Evolutionary conservation across 2,113 vertebrate genomes (phyloP), one percentile per base, ranked within the genome.

Genomic region (Lota lota): DNA sequence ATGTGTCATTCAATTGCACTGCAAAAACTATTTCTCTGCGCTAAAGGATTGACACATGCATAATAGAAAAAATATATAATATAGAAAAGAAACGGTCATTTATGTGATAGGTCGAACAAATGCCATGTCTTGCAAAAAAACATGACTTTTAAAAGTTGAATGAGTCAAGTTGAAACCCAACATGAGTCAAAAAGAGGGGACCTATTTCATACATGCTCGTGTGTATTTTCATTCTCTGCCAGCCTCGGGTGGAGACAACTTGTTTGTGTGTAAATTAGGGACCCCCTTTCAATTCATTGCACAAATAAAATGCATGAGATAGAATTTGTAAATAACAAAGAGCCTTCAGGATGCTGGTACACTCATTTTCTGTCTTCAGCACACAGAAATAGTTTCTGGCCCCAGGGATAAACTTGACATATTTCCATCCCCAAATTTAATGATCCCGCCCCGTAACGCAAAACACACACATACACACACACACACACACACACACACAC

Each of bases 351-450:
- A 76, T 73, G 74, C 75, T 50, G 68, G 65, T 17, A 19, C 61
- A 77, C 75, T 76, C 53, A 74, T 54, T 74, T 76, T 58, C 60
- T 72, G 64, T 73, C 72, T 80, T 77, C 57, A 77, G 79, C 64
- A 70, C 73, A 84, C 70, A 74, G 63, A 78, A 85, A 85, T 74
- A 81, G 85, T 79, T 10, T 59, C 69, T 75, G 61, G 75, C 80
- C 81, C 64, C 69, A 53, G 79, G 88, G 85, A 82, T 76, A 78
- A 81, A 85, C 75, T 79, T 85, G 77, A 85, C 82, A 81, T 77
- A 81, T 90, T 85, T 86, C 70, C 72, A 86, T 87, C 75, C 83
- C 78, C 73, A 76, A 86, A 87, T 84, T 80, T 21, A 81, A 85
- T 82, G 76, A 84, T 83, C 80, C 77, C 74, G 69, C 22, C n/a